A percentile compares a stretch with the other conserved stretches of the same genome.
Evolutionary conservation across 2,888 invertebrate genomes (phyloP).

Genomic region (Terebella lapidaria): DNA sequence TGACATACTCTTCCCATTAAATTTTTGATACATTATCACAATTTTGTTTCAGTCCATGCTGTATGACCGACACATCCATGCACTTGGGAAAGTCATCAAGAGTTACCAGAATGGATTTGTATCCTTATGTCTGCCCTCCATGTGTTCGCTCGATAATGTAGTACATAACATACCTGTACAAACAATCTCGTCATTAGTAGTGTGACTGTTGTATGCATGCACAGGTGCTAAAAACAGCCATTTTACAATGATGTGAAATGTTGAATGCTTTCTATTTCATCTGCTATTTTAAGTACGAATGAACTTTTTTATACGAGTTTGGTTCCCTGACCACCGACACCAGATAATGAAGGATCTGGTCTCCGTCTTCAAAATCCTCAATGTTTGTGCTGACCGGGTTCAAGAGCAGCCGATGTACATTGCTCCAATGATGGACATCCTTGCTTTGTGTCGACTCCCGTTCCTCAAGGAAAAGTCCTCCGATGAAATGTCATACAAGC

Average conservation of each 20-base stretch:
- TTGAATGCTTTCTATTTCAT: no score
- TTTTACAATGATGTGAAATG: no score
- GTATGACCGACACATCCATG: constrained; percentile 48
- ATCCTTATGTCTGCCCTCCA: constrained; percentile 40
- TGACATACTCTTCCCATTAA: not conserved
- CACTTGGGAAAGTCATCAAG: constrained; percentile 41
- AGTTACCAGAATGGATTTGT: constrained; percentile 50
- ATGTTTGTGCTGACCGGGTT: constrained; percentile 48
- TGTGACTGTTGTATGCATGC: no score
- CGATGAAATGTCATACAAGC: constrained; percentile 49
- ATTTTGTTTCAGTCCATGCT: constrained; percentile 37
- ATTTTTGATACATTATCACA: constrained; percentile 5
- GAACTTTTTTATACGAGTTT: no score
- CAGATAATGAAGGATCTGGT: constrained; percentile 51
- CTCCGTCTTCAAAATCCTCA: constrained; percentile 48
- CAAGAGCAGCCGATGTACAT: constrained; percentile 44
- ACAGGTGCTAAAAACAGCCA: no score
- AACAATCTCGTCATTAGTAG: no score
- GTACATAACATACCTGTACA: no score
- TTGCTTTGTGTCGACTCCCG: constrained; percentile 45
- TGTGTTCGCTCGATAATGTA: no score
- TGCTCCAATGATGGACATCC: constrained; percentile 40
- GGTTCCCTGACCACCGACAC: no score
- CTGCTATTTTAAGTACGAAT: no score
- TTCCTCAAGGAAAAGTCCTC: constrained; percentile 51